These are phyloP conservation scores for Halictus ligatus DNA, from an alignment of 2,888 invertebrate genomes.

Conservation along the genomic window DNA sequence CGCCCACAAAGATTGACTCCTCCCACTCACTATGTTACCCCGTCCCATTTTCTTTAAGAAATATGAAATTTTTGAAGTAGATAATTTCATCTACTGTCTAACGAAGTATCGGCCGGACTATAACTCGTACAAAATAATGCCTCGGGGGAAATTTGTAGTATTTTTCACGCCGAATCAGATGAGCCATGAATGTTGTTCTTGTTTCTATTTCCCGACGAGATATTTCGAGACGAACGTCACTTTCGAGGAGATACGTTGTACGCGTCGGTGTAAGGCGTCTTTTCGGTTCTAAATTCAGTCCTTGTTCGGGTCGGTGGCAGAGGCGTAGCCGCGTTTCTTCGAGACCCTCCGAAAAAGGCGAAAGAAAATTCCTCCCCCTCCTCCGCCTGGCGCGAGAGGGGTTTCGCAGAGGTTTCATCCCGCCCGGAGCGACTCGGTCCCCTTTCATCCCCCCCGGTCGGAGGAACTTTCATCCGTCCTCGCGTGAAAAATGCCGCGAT, in stretches of 20 bases:
- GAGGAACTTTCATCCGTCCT: constrained; percentile 16
- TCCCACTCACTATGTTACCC: too few relatives aligned
- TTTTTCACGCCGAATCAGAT: too few relatives aligned
- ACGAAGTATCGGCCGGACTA: too few relatives aligned
- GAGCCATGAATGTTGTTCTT: background rate
- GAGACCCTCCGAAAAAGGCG: background rate
- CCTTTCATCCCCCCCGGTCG: constrained; percentile 27
- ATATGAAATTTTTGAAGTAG: too few relatives aligned
- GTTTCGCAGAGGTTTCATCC: background rate
- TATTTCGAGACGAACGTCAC: background rate
- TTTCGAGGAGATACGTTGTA: background rate
- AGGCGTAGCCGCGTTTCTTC: background rate
- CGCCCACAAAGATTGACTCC: too few relatives aligned
- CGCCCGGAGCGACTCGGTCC: constrained; percentile 6
- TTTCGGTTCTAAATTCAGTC: background rate
- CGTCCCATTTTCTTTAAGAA: too few relatives aligned
- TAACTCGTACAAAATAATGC: too few relatives aligned
- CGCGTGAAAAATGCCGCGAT: constrained; percentile 37
- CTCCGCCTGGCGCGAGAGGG: background rate
- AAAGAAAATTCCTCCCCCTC: background rate
- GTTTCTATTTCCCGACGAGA: background rate
- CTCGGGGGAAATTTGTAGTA: too few relatives aligned
- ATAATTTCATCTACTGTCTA: too few relatives aligned
- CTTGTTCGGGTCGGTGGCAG: background rate
- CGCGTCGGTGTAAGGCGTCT: background rate